Evolutionary conservation across 2,888 invertebrate species (phyloP), one percentile per base, ranked within the genome.

Genomic region (Latheticus oryzae): DNA sequence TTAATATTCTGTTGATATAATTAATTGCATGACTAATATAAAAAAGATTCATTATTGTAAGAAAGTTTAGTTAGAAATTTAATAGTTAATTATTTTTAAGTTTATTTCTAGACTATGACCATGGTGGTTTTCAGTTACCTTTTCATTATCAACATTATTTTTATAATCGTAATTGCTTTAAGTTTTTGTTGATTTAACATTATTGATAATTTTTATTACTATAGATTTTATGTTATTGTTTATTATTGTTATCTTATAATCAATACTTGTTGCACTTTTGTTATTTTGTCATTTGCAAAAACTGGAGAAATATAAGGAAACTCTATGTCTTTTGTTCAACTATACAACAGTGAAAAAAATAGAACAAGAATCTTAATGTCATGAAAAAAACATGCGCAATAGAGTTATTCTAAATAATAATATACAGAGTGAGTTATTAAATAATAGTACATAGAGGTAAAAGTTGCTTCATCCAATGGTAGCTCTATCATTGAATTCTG

Each of bases 61-160:
- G 3, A 33, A 33, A 33, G 3, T 12, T 12, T 8, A 33, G 7
- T 35, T 35, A 17, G 1, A 15, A 16, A n/a, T 15, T 35, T 7
- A 16, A 35, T 5, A 30, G 11, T n/a, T 33, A 33, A n/a, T 19
- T 15, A 19, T 51, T 26, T 12, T 16, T 17, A 43, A 26, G 8
- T 40, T 45, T 16, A 26, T 28, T 35, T 32, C 15, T 56, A 56
- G 42, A 37, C 30, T 57, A 42, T 37, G 56, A 26, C 60, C 54
- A 42, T 57, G 60, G 60, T 60, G 60, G 60, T 53, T 53, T 52
- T 57, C 45, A 60, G 60, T 60, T 60, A 60, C 60, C 60, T 60
- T 56, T 40, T 42, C 12, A 38, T 38, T 17, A 30, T 26, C 19
- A 11, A n/a, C n/a, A n/a, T n/a, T n/a, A n/a, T n/a, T n/a, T n/a